These are phyloP conservation scores for Eudyptes chrysolophus DNA, from an alignment of 2,113 vertebrate species.

Conservation along the genomic window DNA sequence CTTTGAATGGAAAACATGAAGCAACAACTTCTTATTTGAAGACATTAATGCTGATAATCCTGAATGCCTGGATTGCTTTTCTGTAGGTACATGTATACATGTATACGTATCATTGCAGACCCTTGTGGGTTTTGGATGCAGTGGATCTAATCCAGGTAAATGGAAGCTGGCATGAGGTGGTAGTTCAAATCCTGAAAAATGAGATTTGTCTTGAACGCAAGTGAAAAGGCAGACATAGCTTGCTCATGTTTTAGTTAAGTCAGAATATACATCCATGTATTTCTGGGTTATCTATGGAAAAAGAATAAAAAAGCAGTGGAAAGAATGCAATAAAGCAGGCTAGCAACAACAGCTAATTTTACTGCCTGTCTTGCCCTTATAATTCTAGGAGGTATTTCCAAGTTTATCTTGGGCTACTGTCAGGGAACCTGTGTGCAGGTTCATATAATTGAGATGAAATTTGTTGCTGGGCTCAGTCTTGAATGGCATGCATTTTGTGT, in stretches of 20 bases:
- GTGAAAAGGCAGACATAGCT: neutral
- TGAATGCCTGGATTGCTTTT: neutral
- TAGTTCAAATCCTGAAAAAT: neutral
- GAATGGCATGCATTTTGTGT: neutral
- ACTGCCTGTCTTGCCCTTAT: neutral
- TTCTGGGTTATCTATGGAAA: neutral
- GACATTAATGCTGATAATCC: neutral
- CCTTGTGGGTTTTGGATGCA: neutral
- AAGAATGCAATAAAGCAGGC: neutral
- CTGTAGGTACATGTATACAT: neutral
- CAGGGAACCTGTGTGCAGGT: neutral
- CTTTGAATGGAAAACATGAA: neutral
- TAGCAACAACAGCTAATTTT: neutral
- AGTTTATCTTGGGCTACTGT: neutral
- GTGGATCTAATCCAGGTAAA: neutral
- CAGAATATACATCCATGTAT: neutral
- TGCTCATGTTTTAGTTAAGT: neutral
- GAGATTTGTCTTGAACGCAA: neutral
- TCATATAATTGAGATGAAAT: neutral
- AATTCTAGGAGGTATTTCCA: neutral
- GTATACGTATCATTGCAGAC: neutral
- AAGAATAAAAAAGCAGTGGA: neutral
- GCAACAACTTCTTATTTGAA: neutral
- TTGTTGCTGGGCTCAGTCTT: neutral
- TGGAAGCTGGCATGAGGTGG: neutral